These are phyloP conservation scores for Eilema sororculum DNA, from an alignment of 2,888 invertebrate species.

Conservation along the genomic window DNA sequence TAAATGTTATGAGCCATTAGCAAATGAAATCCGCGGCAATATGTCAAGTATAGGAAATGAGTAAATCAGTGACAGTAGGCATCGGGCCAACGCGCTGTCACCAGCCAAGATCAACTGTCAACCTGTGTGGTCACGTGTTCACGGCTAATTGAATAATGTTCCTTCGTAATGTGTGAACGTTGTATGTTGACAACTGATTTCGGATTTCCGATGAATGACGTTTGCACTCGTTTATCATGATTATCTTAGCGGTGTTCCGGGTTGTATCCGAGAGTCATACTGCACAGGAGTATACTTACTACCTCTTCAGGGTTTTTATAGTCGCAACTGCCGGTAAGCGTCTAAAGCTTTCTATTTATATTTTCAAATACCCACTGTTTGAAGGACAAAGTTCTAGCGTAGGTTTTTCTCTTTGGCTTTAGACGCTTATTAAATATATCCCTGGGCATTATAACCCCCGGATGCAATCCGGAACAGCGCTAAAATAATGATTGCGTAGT, in stretches of 20 bases:
- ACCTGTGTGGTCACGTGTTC: constrained; percentile 25
- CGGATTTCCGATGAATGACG: neutral
- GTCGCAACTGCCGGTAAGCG: no score
- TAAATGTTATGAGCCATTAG: constrained; percentile 20
- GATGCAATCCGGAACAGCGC: no score
- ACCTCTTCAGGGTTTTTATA: no score
- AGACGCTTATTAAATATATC: no score
- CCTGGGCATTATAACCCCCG: no score
- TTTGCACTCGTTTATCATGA: neutral
- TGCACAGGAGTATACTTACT: no score
- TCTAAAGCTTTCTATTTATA: no score
- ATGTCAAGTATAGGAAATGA: constrained; percentile 27
- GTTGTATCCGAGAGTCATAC: neutral
- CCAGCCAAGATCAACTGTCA: constrained; percentile 19
- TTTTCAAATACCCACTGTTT: no score
- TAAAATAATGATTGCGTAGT: no score
- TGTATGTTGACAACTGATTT: constrained; percentile 1
- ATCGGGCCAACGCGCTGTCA: constrained; percentile 23
- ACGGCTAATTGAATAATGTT: constrained; percentile 6
- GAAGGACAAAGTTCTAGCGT: no score
- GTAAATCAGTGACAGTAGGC: constrained; percentile 25
- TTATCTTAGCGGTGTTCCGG: neutral
- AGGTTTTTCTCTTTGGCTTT: no score
- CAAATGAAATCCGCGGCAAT: constrained; percentile 25
- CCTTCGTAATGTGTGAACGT: constrained; percentile 8